Base-by-base conservation (phyloP, 37 sponge, comb jelly and placozoan genomes). In the Spongilla lacustris region DNA sequence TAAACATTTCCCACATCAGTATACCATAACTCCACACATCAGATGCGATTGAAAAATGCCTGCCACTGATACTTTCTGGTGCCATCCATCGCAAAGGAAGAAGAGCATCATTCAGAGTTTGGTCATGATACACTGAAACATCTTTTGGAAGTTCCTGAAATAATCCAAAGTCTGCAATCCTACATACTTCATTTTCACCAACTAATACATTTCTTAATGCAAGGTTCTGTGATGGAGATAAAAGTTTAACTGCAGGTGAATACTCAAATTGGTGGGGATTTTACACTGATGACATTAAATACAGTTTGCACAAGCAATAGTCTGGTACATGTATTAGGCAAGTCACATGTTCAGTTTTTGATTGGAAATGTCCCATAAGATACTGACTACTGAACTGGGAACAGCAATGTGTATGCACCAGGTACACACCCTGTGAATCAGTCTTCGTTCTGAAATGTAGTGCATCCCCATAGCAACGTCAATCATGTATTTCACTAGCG, bases 11-110 rank as follows among this genome's bases (percentile, higher is more conserved):
- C 83, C 85, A 90, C 71, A 83, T 68, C 33, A 84, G 69, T 6
- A 89, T 77, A 1, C 90, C 90, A 84, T 69, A 89, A 32, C 80
- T 77, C 91, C 91, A 90, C 71, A 90, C 91, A 36, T 90, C 91
- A 79, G 86, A 85, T 0, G 81, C 85, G 26, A 35, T 25, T 81
- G 86, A 85, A 36, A 90, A 90, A 14, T 31, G 5, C 24, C 69
- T 69, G 23, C 85, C 74, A 9, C 36, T 27, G 3, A 90, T 32
- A 78, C 50, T 66, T 49, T 90, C 91, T 26, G 86, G 86, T 26
- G 91, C 82, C 91, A 90, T 90, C 91, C 91, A 90, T 19, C 78
- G 77, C 12, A 67, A 32, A 34, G 66, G n/a, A 28, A 49, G 30
- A 26, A 33, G 67, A 31, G 28, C 81, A 17, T 66, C 30, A 67